Evolutionary conservation across 2,888 invertebrate genomes (phyloP).

Genomic region (Drosophila recens): DNA sequence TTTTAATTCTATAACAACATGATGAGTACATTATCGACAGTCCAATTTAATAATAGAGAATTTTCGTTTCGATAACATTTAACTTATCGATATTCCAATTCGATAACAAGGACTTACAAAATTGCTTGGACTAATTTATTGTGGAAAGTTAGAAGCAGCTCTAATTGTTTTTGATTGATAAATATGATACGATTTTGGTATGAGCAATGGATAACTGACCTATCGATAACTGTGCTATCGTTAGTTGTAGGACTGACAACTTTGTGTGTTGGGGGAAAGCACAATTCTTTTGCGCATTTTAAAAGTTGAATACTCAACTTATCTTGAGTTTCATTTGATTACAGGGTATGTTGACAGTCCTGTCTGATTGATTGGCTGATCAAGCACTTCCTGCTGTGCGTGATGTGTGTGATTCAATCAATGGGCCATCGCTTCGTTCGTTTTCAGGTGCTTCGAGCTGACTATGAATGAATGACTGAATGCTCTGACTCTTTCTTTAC

Average conservation of each 20-base stretch:
- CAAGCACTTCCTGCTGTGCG: background rate
- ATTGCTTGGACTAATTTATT: too few species aligned
- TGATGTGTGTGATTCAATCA: conserved; percentile 7
- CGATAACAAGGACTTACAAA: too few species aligned
- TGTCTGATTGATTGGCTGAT: background rate
- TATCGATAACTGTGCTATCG: background rate
- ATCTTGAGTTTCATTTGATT: background rate
- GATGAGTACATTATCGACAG: background rate
- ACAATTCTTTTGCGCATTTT: too few species aligned
- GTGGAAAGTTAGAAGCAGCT: too few species aligned
- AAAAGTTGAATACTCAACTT: too few species aligned
- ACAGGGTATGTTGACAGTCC: background rate
- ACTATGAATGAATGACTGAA: background rate
- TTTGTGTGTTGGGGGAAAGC: too few species aligned
- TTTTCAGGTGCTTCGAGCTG: too few species aligned
- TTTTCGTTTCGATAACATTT: too few species aligned
- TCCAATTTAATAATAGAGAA: background rate
- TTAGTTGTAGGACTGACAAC: too few species aligned
- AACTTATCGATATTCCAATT: too few species aligned
- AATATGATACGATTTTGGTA: background rate
- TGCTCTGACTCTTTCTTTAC: background rate
- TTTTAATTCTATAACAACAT: background rate
- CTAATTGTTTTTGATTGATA: background rate
- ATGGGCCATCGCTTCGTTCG: background rate
- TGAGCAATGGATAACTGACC: background rate